Base-by-base conservation (phyloP, 2,797 vertebrate genomes). In the Sibirionetta formosa region DNA sequence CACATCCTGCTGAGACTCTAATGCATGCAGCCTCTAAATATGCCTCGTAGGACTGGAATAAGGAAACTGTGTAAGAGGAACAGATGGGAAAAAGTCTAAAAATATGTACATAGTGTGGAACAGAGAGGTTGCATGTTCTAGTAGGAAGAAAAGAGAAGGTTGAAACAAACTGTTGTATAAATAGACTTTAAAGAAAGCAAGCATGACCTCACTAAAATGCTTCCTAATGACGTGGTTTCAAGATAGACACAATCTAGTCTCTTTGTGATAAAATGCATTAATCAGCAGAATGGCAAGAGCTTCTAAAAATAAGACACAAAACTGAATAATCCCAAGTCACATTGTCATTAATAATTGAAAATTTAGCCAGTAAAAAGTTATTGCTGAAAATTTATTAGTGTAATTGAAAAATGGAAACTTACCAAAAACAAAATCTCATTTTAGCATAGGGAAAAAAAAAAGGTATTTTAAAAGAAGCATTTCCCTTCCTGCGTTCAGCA, bases 151-250 rank as follows among this genome's bases (percentile, higher is more conserved):
- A 75, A 58, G 14, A 87, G 50, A 68, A 81, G 15, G 10, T 81
- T 33, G 18, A 75, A 68, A 63, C 16, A 54, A 93, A 63, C 22
- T 50, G 27, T 31, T 83, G 24, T 38, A 46, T 76, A 83, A 95
- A 95, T n/a, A 93, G 85, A 91, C 48, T 94, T 92, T 79, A 58
- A 88, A 94, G 75, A 95, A 84, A 88, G 51, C 61, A 88, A 90
- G 38, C 57, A 73, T 75, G 57, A 94, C 65, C 84, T 92, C 84
- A 75, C 38, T 57, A 54, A 94, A 97, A 97, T 40, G 5, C 54
- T 88, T 92, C 61, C 51, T 50, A 83, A 77, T 61, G 46, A 94
- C 1, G 1, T 48, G 31, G 72, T 82, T 96, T 78, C 63, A 86
- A 97, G 89, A 61, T 42, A 61, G 76, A 36, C 33, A 71, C 65